Percentiles rank a stretch among this genome's conserved stretches.
phyloP scores from a whole-genome alignment of 2,113 vertebrate genomes.

The Microtus richardsoni region DNA sequence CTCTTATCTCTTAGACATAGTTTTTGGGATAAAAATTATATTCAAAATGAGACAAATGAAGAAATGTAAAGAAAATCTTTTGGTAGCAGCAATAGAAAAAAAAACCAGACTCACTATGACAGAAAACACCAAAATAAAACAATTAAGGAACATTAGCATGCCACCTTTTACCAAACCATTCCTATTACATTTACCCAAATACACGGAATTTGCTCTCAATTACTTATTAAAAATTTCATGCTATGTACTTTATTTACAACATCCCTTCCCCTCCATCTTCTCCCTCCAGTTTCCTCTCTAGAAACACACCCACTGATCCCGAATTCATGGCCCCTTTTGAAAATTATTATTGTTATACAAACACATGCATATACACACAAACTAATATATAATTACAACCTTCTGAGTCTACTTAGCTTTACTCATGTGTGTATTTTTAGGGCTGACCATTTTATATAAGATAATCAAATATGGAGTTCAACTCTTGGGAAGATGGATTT shows the following conservation, averaged over 20 bases:
- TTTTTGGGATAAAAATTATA: slow-evolving; percentile 42
- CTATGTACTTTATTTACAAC: not conserved
- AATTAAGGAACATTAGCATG: not conserved
- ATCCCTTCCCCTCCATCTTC: not conserved
- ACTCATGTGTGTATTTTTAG: not conserved
- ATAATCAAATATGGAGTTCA: not conserved
- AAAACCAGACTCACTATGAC: not conserved
- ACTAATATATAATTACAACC: not conserved
- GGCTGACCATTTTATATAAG: not conserved
- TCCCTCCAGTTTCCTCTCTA: not conserved
- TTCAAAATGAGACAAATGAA: not conserved
- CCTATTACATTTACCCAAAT: not conserved
- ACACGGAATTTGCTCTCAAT: not conserved
- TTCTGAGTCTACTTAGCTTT: not conserved
- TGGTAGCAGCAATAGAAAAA: not conserved
- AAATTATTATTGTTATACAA: not conserved
- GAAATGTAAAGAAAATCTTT: slow-evolving; percentile 40
- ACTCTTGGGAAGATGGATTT: not conserved
- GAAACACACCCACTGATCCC: not conserved
- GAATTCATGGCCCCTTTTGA: not conserved
- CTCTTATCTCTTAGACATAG: not conserved
- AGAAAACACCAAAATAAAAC: slow-evolving; percentile 32
- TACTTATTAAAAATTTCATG: not conserved
- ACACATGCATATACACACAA: not conserved
- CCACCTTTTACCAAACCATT: not conserved